Evolutionary conservation across 1,140 invertebrate species (phyloP).

Genomic region (Meloidogyne exigua): DNA sequence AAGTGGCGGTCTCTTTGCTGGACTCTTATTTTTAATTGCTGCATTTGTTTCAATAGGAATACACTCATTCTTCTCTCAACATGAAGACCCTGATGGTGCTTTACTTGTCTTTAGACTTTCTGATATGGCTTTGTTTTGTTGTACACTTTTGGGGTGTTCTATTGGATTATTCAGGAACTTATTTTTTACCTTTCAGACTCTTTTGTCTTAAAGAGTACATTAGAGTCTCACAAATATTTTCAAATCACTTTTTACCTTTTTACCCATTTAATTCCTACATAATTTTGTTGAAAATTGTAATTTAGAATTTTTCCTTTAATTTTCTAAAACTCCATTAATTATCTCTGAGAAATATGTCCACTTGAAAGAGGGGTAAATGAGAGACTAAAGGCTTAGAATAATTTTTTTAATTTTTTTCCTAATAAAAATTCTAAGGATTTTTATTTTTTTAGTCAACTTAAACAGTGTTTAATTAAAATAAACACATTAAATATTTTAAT

Average conservation of each 20-base stretch:
- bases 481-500: too few relatives aligned
- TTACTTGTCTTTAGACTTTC: slow-evolving; percentile 56
- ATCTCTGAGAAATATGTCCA: too few relatives aligned
- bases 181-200: neutral
- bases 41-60: slow-evolving; percentile 60
- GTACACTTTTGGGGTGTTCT: slow-evolving; percentile 53
- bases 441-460: too few relatives aligned
- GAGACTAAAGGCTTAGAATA: too few relatives aligned
- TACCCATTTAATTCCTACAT: too few relatives aligned
- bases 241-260: too few relatives aligned
- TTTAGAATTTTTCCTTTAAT: neutral
- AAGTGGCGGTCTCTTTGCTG: slow-evolving; percentile 58
- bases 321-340: slow-evolving; percentile 20
- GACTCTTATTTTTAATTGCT: slow-evolving; percentile 56
- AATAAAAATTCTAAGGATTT: too few relatives aligned
- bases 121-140: slow-evolving; percentile 55
- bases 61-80: slow-evolving; percentile 55
- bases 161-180: slow-evolving; percentile 51
- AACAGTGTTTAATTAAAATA: too few relatives aligned
- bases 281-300: too few relatives aligned
- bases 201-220: too few relatives aligned
- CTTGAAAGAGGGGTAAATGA: too few relatives aligned
- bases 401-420: too few relatives aligned
- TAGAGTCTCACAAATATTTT: neutral
- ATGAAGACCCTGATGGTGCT: slow-evolving; percentile 44